A percentile compares a stretch with the other conserved stretches of the same genome.
Conservation (phyloP, 1,140 invertebrate genomes). For the Trachelipus rathkii region DNA sequence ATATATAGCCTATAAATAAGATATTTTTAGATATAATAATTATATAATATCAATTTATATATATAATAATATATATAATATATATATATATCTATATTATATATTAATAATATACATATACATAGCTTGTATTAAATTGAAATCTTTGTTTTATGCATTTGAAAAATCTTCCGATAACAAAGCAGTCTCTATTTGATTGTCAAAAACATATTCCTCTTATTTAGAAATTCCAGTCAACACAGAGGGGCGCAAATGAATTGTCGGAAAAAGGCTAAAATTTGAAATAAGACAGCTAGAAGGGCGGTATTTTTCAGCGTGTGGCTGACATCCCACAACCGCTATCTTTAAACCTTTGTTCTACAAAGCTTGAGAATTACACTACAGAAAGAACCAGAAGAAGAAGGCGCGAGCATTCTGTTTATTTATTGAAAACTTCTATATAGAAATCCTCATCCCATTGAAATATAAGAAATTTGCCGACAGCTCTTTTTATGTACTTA, state of each 20-base stretch:
- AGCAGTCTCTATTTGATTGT: constrained; percentile 1
- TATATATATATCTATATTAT: too few relatives aligned
- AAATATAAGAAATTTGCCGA: too few relatives aligned
- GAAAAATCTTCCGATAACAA: background rate
- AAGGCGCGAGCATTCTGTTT: background rate
- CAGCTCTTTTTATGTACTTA: too few relatives aligned
- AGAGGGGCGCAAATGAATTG: constrained; percentile 7
- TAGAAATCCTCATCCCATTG: too few relatives aligned
- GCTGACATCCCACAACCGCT: background rate
- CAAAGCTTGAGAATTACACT: background rate
- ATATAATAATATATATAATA: too few relatives aligned
- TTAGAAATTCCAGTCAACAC: background rate
- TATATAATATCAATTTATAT: too few relatives aligned
- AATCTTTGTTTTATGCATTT: too few relatives aligned
- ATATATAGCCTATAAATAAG: too few relatives aligned
- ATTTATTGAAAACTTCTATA: too few relatives aligned
- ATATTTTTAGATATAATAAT: too few relatives aligned
- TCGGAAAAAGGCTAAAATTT: background rate
- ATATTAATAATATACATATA: too few relatives aligned
- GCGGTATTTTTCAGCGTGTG: background rate
- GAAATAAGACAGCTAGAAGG: background rate
- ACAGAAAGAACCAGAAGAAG: background rate
- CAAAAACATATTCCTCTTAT: background rate
- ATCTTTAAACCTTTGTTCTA: constrained; percentile 1
- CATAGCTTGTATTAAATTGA: too few relatives aligned